Conservation (phyloP, 2,113 vertebrate species). For the Melanerpes aurifrons region DNA sequence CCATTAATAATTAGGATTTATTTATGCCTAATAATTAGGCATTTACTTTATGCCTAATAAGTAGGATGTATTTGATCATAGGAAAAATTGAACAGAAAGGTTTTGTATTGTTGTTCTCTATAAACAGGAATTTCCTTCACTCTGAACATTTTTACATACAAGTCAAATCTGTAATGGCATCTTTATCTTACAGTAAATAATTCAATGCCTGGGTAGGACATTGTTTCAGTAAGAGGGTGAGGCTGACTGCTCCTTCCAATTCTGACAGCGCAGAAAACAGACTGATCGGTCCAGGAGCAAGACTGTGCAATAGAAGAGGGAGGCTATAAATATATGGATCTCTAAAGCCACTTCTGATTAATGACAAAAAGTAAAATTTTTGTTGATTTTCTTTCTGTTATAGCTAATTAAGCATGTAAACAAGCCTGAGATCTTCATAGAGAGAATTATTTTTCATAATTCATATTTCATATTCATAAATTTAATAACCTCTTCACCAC, state of each 20-base stretch:
- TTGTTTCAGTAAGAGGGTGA: neutral
- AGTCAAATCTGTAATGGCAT: neutral
- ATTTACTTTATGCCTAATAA: neutral
- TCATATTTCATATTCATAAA: too few relatives aligned
- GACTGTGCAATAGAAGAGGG: neutral
- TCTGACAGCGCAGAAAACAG: neutral
- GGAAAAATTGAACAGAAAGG: neutral
- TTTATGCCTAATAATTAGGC: neutral
- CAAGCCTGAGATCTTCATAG: neutral
- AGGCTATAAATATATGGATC: neutral
- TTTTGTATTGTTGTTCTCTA: neutral
- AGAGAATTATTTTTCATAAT: too few relatives aligned
- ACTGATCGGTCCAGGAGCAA: neutral
- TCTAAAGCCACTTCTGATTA: neutral
- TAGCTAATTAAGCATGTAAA: neutral
- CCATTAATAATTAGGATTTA: neutral
- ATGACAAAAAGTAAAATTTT: neutral
- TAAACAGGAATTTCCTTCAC: neutral
- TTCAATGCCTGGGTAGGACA: neutral
- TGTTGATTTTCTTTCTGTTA: neutral
- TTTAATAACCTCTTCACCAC: too few relatives aligned
- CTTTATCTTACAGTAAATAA: neutral
- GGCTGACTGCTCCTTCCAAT: neutral
- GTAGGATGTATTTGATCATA: neutral
- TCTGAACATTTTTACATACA: neutral